A percentile compares a stretch with the other conserved stretches of the same genome.
Evolutionary conservation across 2,888 invertebrate species (phyloP).

Genomic region (Thysanoteuthis rhombus): DNA sequence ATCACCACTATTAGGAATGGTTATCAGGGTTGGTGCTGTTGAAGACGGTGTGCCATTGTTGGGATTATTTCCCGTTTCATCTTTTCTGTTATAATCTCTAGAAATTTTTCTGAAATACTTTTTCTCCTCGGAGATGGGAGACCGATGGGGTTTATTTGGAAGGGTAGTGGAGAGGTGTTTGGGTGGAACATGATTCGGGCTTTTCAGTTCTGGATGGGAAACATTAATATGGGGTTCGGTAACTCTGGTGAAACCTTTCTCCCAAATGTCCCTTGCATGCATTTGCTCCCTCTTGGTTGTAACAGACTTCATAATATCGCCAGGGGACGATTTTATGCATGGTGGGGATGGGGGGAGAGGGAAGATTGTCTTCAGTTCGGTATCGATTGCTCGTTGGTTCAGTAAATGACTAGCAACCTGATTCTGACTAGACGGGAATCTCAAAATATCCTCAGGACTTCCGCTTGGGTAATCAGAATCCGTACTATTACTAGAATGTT

Average conservation of each 20-base stretch:
- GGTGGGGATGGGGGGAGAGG: conserved; percentile 12
- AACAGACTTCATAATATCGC: too few species aligned
- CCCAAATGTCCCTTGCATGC: neutral
- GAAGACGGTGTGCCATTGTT: neutral
- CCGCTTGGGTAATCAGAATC: neutral
- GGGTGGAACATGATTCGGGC: neutral
- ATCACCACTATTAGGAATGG: neutral
- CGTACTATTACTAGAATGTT: neutral
- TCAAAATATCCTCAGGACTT: neutral
- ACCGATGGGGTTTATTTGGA: neutral
- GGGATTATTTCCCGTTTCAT: neutral
- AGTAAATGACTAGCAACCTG: neutral
- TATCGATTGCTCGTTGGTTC: neutral
- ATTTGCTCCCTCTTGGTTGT: neutral
- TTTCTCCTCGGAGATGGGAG: neutral
- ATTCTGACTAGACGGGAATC: neutral
- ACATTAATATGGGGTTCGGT: neutral
- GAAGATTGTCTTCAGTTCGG: conserved; percentile 1
- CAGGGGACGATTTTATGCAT: neutral
- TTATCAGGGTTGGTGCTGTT: neutral
- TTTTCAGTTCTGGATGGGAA: neutral
- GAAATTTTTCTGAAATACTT: neutral
- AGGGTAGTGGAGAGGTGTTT: neutral
- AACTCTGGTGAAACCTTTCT: neutral
- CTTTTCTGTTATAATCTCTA: neutral